A percentile compares a stretch with the other conserved stretches of the same genome.
Conservation (phyloP, 2,113 vertebrate genomes). For the Vireo altiloquus region DNA sequence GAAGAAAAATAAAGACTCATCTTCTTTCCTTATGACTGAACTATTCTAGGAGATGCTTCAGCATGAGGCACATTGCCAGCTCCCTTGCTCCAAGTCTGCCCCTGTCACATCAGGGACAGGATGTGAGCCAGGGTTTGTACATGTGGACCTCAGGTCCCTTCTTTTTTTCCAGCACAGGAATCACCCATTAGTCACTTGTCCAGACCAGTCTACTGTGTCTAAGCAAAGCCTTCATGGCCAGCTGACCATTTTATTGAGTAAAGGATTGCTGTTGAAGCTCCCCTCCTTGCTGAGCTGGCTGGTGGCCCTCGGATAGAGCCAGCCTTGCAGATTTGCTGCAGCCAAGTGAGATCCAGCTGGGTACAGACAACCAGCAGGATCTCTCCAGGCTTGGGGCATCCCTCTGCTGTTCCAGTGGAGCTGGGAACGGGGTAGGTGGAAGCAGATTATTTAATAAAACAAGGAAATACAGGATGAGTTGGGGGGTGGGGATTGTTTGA, state of each 20-base stretch:
- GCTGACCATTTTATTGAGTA: not conserved
- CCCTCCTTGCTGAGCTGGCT: not conserved
- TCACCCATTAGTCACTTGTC: constrained; percentile 7
- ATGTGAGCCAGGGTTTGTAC: not conserved
- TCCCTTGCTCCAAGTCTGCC: constrained; percentile 35
- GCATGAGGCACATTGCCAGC: constrained; percentile 3
- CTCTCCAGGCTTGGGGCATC: not conserved
- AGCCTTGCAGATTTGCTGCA: not conserved
- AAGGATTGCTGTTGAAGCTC: not conserved
- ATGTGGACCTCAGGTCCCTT: not conserved
- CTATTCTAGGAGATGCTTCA: constrained; percentile 42
- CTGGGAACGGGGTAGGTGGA: not conserved
- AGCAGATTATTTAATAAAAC: not conserved
- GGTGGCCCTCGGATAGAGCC: not conserved
- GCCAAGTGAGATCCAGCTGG: not conserved
- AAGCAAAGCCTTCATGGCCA: not conserved
- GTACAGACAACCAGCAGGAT: not conserved
- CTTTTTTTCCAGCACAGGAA: constrained; percentile 17
- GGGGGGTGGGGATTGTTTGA: not conserved
- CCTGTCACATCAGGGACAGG: constrained; percentile 13
- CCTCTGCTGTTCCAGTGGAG: not conserved
- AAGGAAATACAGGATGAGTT: not conserved
- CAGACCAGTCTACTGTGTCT: not conserved
- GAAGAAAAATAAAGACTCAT: constrained; percentile 36
- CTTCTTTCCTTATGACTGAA: not conserved